Evolutionary conservation across 1,140 invertebrate genomes (phyloP).

Genomic region (Geopemphigus sp.): DNA sequence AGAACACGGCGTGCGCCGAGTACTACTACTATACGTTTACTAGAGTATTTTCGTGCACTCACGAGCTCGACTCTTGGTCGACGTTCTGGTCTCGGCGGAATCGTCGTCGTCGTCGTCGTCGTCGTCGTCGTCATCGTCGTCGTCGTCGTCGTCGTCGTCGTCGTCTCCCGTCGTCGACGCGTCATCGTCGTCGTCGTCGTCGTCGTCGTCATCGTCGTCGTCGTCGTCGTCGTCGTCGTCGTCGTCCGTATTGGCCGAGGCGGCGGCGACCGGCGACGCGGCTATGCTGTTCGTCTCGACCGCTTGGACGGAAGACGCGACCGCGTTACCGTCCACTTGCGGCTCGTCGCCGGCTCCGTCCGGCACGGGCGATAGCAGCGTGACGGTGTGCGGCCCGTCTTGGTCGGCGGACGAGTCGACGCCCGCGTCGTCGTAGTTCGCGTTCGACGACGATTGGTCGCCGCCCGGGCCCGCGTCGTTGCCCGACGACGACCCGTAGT

Average conservation of each 20-base stretch:
- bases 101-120: conserved; percentile 28
- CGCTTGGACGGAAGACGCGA: background rate
- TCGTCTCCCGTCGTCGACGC: conserved; percentile 46
- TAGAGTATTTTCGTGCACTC: background rate
- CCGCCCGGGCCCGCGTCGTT: background rate
- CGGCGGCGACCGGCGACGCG: background rate
- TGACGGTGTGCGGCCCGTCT: conserved; percentile 38
- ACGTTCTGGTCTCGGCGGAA: background rate
- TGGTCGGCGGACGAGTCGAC: background rate
- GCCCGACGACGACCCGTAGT: conserved; percentile 5
- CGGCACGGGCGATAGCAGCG: conserved; percentile 28
- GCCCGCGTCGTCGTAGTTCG: background rate
- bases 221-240: conserved; percentile 21
- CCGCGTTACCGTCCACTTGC: conserved; percentile 18
- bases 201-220: conserved; percentile 10
- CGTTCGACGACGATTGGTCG: background rate
- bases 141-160: conserved; percentile 35
- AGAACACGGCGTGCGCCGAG: background rate
- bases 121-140: conserved; percentile 19
- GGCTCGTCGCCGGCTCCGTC: background rate
- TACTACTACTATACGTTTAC: background rate
- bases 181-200: conserved; percentile 49
- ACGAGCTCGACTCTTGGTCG: background rate
- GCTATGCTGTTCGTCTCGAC: conserved; percentile 33
- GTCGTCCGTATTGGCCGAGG: background rate